These are phyloP conservation scores for Pristionchus fissidentatus DNA, from an alignment of 2,888 invertebrate species.

Conservation along the genomic window DNA sequence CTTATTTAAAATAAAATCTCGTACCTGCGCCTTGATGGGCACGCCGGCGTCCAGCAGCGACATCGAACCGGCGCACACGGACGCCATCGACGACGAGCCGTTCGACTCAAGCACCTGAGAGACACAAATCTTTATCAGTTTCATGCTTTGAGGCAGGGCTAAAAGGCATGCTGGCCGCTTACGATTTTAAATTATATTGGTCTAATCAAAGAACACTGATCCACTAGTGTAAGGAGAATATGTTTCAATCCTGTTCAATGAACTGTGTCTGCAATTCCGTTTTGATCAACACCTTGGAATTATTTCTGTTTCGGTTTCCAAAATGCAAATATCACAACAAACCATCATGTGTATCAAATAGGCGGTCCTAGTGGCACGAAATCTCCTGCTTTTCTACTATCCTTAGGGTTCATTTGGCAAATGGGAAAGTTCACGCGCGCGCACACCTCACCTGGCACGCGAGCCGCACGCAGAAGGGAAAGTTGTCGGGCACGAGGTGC, in stretches of 20 bases:
- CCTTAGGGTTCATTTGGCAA: too few species aligned
- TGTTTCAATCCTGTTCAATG: background rate
- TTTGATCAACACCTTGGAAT: too few species aligned
- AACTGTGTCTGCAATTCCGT: too few species aligned
- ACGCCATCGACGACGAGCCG: conserved; percentile 99
- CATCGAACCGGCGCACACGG: conserved; percentile 93
- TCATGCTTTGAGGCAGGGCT: too few species aligned
- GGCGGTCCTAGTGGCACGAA: too few species aligned
- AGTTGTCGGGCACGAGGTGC: conserved; percentile 87
- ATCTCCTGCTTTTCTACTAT: too few species aligned
- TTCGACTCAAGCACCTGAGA: conserved; percentile 74
- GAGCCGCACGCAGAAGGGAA: conserved; percentile 90
- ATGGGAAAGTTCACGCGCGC: background rate
- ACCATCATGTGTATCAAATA: too few species aligned
- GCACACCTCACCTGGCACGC: conserved; percentile 65
- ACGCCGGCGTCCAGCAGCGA: conserved; percentile 98
- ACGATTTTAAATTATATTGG: background rate
- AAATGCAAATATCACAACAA: too few species aligned
- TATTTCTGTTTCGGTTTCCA: too few species aligned
- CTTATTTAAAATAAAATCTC: too few species aligned
- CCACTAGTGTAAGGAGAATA: background rate
- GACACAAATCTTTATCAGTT: too few species aligned
- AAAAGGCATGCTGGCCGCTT: background rate
- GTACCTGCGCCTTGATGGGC: conserved; percentile 81
- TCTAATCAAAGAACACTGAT: conserved; percentile 15